Percentiles rank a stretch among this genome's conserved stretches.
Conservation (phyloP, 2,113 vertebrate genomes). For the Polypterus senegalus region DNA sequence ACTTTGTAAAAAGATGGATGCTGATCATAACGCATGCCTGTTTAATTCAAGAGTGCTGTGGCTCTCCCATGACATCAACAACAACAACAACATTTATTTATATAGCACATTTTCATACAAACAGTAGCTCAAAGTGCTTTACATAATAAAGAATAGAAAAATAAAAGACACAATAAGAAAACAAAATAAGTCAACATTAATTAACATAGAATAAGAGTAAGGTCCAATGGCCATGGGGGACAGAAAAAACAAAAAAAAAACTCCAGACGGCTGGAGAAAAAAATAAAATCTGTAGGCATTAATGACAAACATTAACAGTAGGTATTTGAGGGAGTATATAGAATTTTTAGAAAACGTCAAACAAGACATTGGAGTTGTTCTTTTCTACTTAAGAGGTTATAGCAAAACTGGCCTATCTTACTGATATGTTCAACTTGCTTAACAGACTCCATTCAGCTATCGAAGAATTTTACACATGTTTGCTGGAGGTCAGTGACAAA, state of each 20-base stretch:
- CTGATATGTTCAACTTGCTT: conserved; percentile 10
- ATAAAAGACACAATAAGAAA: too few relatives aligned
- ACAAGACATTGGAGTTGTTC: neutral
- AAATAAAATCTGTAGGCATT: too few relatives aligned
- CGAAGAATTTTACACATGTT: conserved; percentile 9
- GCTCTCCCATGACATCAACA: conserved; percentile 15
- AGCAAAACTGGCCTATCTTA: conserved; percentile 6
- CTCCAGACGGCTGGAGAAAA: too few relatives aligned
- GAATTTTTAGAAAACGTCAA: neutral
- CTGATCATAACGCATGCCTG: conserved; percentile 2
- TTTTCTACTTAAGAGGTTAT: neutral
- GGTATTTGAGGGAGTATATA: conserved; percentile 5
- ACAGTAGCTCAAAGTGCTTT: too few relatives aligned
- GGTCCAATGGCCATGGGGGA: too few relatives aligned
- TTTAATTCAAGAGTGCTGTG: conserved; percentile 11
- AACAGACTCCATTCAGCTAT: conserved; percentile 13
- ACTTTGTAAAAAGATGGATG: conserved; percentile 11
- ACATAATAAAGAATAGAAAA: too few relatives aligned
- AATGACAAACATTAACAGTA: conserved; percentile 10
- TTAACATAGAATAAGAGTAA: too few relatives aligned
- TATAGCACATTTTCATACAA: too few relatives aligned
- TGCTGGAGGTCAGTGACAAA: conserved; percentile 18
- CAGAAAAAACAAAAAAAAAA: too few relatives aligned
- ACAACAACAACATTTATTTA: too few relatives aligned
- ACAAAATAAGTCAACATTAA: too few relatives aligned